A percentile compares a stretch with the other conserved stretches of the same genome.
phyloP scores from a whole-genome alignment of 2,888 invertebrate genomes.

The Callinectes sapidus region DNA sequence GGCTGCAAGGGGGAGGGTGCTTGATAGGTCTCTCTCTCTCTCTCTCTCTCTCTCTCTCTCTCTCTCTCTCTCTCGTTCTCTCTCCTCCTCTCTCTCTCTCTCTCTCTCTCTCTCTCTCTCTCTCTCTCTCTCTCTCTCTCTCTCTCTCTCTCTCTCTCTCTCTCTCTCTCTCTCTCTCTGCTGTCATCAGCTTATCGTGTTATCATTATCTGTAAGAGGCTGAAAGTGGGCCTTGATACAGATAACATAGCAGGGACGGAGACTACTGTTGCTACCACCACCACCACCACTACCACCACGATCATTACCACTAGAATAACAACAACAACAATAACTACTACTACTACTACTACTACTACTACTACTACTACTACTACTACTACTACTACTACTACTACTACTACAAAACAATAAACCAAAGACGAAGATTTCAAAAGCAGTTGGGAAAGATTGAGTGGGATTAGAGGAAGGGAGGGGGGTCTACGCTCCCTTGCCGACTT shows the following conservation, averaged over 20 bases:
- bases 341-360: neutral
- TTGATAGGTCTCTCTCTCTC: neutral
- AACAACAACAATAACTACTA: neutral
- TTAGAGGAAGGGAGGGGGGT: neutral
- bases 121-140: constrained; percentile 25
- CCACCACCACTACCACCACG: neutral
- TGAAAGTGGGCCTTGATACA: neutral
- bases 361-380: neutral
- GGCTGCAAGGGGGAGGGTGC: neutral
- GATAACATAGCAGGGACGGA: neutral
- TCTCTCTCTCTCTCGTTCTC: too few species aligned
- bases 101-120: constrained; percentile 29
- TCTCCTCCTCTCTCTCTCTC: constrained; percentile 24
- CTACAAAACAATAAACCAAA: neutral
- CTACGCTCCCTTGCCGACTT: neutral
- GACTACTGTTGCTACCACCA: neutral
- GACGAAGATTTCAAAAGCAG: neutral
- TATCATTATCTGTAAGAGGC: neutral
- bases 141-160: constrained; percentile 22
- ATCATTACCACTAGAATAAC: neutral
- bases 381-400: neutral
- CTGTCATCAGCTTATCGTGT: neutral
- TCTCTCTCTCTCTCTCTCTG: constrained; percentile 38
- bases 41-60: constrained; percentile 26
- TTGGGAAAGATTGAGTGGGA: neutral